A percentile compares a stretch with the other conserved stretches of the same genome.
Conservation (phyloP, 2,888 invertebrate species). For the Odontothrips loti region DNA sequence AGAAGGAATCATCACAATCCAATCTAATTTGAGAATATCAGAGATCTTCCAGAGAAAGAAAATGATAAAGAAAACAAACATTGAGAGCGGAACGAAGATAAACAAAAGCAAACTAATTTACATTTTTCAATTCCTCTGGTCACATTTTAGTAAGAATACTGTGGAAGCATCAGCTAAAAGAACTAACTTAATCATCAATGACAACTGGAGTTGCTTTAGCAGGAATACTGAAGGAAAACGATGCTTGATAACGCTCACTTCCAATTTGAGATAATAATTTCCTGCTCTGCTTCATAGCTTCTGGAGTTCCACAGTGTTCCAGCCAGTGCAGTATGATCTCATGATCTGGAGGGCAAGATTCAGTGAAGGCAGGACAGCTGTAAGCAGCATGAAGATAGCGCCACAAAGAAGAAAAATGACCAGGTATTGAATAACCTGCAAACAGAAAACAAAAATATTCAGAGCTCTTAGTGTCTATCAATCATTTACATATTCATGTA, state of each 20-base stretch:
- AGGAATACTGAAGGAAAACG: slow-evolving; percentile 27
- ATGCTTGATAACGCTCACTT: background rate
- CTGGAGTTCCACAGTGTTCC: slow-evolving; percentile 30
- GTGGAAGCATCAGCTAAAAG: too few relatives aligned
- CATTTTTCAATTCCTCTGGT: too few relatives aligned
- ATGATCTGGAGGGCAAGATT: slow-evolving; percentile 39
- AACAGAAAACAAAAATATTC: too few relatives aligned
- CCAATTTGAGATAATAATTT: background rate
- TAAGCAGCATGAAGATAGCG: slow-evolving; percentile 39
- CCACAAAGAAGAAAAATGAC: slow-evolving; percentile 37
- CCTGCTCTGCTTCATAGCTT: slow-evolving; percentile 22
- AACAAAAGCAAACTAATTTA: too few relatives aligned
- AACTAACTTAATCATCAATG: slow-evolving; percentile 23
- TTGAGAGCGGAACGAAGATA: too few relatives aligned
- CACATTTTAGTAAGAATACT: too few relatives aligned
- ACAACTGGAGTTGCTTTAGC: slow-evolving; percentile 28
- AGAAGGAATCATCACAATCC: too few relatives aligned
- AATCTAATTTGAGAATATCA: too few relatives aligned
- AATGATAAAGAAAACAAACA: too few relatives aligned
- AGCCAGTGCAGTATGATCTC: slow-evolving; percentile 40
- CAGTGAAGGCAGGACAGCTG: slow-evolving; percentile 37
- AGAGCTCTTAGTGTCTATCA: too few relatives aligned
- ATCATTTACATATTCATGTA: too few relatives aligned
- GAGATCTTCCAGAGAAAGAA: too few relatives aligned
- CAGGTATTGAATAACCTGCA: slow-evolving; percentile 38